Evolutionary conservation across 2,797 vertebrate species (phyloP), one percentile per base, ranked within the genome.

Genomic region (Apogon talboti): DNA sequence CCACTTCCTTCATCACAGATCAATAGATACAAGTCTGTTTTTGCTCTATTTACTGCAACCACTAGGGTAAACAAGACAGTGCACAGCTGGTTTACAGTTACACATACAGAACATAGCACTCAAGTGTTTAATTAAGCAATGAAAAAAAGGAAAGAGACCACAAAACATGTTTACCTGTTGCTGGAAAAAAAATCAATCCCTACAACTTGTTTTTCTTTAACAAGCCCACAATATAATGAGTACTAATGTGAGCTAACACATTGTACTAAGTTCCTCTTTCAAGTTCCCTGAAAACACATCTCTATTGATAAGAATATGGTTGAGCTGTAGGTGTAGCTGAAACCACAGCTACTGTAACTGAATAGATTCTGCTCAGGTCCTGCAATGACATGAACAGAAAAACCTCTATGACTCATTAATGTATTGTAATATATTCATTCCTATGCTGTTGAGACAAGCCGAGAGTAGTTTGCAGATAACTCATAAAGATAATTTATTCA

Each of bases 221-320:
- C 70, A 79, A 18, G 42, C 52, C 3, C 60, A 83, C 55, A 53
- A 43, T 77, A 42, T 66, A 76, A 76, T 38, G 28, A 62, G 59
- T 41, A 51, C 30, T 45, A 57, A 8, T 41, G 30, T 63, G 49
- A 74, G 52, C 71, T 69, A 79, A 62, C 38, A 74, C 38, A 66
- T 42, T 18, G 46, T 56, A 59, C 55, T 47, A 76, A 82, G 84
- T 87, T 89, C 89, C 85, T 82, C 81, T 85, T 87, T 90, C 70
- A 83, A 71, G 83, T 87, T 90, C 79, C 81, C 78, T 80, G 79
- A 81, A 84, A 87, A 69, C 62, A 82, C 62, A 73, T 70, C 52
- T 50, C 62, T 55, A 67, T 69, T 71, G 76, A 88, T 73, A 85
- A 82, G 57, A 83, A 67, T 65, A 71, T 35, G 75, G 46, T 33